These are phyloP conservation scores for Acromyrmex heyeri DNA, from an alignment of 1,140 invertebrate genomes.

Conservation along the genomic window DNA sequence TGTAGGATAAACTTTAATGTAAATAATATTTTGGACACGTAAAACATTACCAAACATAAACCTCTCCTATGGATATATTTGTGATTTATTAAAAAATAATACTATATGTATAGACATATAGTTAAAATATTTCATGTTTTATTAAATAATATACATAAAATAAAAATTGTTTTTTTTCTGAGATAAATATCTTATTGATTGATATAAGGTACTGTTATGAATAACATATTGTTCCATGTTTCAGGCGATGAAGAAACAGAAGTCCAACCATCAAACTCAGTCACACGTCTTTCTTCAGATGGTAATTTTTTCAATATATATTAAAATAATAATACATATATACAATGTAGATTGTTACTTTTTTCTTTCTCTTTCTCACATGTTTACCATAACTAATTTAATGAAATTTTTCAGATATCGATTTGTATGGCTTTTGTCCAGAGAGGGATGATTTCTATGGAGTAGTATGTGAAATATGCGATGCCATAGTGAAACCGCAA, in stretches of 20 bases:
- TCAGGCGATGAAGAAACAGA: slow-evolving; percentile 85
- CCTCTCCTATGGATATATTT: background rate
- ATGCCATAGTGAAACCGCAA: slow-evolving; percentile 89
- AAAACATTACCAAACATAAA: background rate
- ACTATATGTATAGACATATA: background rate
- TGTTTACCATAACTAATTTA: background rate
- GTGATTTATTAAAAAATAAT: background rate
- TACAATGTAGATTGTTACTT: background rate
- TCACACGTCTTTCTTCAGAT: slow-evolving; percentile 84
- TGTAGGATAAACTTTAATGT: background rate
- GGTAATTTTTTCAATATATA: slow-evolving; percentile 72
- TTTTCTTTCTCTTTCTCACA: background rate
- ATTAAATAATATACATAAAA: background rate
- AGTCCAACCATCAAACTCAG: slow-evolving; percentile 81
- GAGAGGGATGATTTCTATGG: slow-evolving; percentile 89
- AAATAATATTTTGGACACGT: background rate
- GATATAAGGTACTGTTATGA: background rate
- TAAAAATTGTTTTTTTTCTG: background rate
- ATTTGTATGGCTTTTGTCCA: slow-evolving; percentile 89
- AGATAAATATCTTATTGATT: background rate
- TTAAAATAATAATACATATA: background rate
- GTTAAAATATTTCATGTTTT: background rate
- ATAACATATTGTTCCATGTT: slow-evolving; percentile 60
- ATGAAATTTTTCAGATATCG: slow-evolving; percentile 86
- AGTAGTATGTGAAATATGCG: slow-evolving; percentile 89